Percentiles rank a stretch among this genome's conserved stretches.
phyloP scores from a whole-genome alignment of 2,113 vertebrate genomes.

The Microcebus lehilahytsara region DNA sequence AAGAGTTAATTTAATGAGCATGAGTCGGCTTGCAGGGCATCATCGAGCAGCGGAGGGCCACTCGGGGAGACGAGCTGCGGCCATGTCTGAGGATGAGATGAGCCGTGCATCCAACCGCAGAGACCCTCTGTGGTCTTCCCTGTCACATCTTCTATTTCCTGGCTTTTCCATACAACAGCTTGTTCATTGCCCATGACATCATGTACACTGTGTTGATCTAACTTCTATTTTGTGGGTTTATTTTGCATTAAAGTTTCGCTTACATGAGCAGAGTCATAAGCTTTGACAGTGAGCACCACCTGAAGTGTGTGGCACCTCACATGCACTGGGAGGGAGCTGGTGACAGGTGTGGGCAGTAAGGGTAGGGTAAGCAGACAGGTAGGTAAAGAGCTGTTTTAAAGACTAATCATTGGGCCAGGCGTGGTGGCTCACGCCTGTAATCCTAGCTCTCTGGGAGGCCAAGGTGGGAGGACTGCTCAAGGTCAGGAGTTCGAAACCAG shows the following conservation, averaged over 20 bases:
- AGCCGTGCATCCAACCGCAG: background rate
- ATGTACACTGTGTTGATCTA: background rate
- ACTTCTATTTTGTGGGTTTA: background rate
- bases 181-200: background rate
- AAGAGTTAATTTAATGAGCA: background rate
- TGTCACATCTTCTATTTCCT: background rate
- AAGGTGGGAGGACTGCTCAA: too few relatives aligned
- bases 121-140: background rate
- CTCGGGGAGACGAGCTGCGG: background rate
- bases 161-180: background rate
- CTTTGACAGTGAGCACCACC: background rate
- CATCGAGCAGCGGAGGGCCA: background rate
- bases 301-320: background rate
- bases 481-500: too few relatives aligned
- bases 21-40: background rate
- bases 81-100: background rate
- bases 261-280: background rate
- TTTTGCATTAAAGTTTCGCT: background rate
- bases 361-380: background rate
- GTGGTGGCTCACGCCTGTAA: too few relatives aligned
- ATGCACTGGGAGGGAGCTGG: background rate
- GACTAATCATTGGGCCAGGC: background rate
- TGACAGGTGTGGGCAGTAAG: background rate
- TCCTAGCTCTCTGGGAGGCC: too few relatives aligned
- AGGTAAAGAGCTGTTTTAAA: background rate